Conservation (phyloP, 2,797 vertebrate species). For the Eleutherodactylus coqui region DNA sequence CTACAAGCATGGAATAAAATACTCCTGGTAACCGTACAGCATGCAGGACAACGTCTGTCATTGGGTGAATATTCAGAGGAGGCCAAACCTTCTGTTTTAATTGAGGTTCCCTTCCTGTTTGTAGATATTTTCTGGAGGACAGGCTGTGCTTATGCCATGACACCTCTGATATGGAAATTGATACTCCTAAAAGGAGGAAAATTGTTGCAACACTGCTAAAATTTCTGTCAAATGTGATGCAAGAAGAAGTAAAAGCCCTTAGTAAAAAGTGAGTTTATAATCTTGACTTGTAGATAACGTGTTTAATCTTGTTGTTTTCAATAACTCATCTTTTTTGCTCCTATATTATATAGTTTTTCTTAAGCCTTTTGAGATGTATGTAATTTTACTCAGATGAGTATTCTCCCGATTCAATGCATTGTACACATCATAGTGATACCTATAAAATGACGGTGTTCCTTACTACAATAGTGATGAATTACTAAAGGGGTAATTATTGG, state of each 20-base stretch:
- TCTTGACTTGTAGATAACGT: not conserved
- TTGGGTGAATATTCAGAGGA: not conserved
- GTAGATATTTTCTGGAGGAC: constrained; percentile 79
- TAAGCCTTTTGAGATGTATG: too few relatives aligned
- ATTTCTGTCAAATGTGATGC: constrained; percentile 85
- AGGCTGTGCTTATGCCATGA: constrained; percentile 81
- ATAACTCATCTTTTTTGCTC: not conserved
- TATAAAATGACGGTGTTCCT: too few relatives aligned
- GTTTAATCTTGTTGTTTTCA: not conserved
- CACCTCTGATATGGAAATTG: constrained; percentile 73
- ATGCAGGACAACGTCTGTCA: not conserved
- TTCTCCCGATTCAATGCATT: too few relatives aligned
- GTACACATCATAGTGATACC: too few relatives aligned
- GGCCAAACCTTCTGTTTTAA: not conserved
- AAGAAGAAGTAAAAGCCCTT: constrained; percentile 83
- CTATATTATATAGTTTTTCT: too few relatives aligned
- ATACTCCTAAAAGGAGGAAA: constrained; percentile 74
- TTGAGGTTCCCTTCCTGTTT: constrained; percentile 54
- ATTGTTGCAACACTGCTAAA: constrained; percentile 82
- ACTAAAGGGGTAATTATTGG: too few relatives aligned
- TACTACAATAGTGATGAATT: too few relatives aligned
- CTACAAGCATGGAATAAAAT: not conserved
- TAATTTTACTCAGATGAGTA: too few relatives aligned
- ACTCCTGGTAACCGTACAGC: not conserved
- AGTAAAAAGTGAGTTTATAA: constrained; percentile 73